A percentile compares a stretch with the other conserved stretches of the same genome.
These are phyloP conservation scores for Ammospiza caudacuta DNA, from an alignment of 2,113 vertebrate species.

Conservation along the genomic window DNA sequence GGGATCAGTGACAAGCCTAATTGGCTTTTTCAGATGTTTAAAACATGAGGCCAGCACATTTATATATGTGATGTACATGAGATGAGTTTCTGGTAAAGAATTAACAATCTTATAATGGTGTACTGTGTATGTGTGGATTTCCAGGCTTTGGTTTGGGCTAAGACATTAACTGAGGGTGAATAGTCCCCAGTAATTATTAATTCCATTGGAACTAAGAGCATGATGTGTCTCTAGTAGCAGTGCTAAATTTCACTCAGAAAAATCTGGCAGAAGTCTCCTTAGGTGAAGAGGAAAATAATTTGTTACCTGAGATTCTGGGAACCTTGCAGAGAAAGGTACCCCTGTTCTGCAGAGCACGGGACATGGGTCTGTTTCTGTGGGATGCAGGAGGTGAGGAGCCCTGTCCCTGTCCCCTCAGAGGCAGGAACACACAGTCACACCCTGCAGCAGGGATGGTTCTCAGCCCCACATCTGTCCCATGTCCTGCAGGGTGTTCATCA, in stretches of 20 bases:
- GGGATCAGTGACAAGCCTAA: slow-evolving; percentile 1
- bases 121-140: not conserved
- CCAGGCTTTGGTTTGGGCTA: not conserved
- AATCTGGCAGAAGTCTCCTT: not conserved
- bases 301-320: not conserved
- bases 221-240: not conserved
- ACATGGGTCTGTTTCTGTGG: not conserved
- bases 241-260: not conserved
- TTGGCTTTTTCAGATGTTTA: slow-evolving; percentile 40
- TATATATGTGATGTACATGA: not conserved
- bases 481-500: not conserved
- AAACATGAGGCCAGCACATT: not conserved
- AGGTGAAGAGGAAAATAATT: not conserved
- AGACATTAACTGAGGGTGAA: not conserved
- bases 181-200: not conserved
- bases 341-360: not conserved
- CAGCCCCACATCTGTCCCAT: fast-evolving
- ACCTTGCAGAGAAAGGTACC: not conserved
- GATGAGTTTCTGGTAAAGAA: not conserved
- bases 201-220: not conserved
- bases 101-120: not conserved
- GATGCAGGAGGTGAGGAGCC: not conserved
- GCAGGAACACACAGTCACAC: not conserved
- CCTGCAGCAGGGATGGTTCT: not conserved
- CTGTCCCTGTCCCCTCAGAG: not conserved